Evolutionary conservation across 2,888 invertebrate genomes (phyloP), one percentile per base, ranked within the genome.

Genomic region (Lasioglossum figueresi): DNA sequence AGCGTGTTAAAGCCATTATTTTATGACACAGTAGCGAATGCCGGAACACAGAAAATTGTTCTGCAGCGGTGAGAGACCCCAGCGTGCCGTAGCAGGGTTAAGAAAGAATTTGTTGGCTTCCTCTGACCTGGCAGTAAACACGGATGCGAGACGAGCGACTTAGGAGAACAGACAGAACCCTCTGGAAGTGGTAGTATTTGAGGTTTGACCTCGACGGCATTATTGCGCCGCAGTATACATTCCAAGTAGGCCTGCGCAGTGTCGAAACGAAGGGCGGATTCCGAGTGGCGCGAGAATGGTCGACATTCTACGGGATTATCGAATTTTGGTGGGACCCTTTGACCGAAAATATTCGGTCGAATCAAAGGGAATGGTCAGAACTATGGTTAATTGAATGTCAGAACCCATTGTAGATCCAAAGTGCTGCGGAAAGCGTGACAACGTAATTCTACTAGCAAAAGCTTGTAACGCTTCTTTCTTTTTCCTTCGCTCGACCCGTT

Each of bases 311-410:
- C 10, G 34, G 59, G 63, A 78, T 78, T 76, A 72, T 63, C 70
- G 79, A 75, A 79, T 84, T 84, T 66, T 34, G 52, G 12, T 16
- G 4, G 23, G 23, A n/a, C 27, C 75, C 59, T 63, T 68, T 23
- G 63, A 23, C 68, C 27, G 45, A n/a, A 40, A 23, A 43, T 48
- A 52, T 79, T 48, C 27, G 16, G 19, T 12, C 37, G 52, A 52
- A 78, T 68, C 37, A 8, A 23, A 56, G 40, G 16, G 40, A 48
- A 52, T 43, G 23, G 66, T 68, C 73, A 27, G 31, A 2, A 63
- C 23, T 19, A 48, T 8, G 37, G 31, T 68, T 68, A 68, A 48
- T 70, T 80, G 56, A 12, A 16, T n/a, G 37, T 68, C 23, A 23
- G 68, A 68, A 40, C n/a, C 31, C 37, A 37, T 37, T 37, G 23